A percentile compares a stretch with the other conserved stretches of the same genome.
Evolutionary conservation across 2,888 invertebrate species (phyloP).

Genomic region (Sceliomorpha sp.): DNA sequence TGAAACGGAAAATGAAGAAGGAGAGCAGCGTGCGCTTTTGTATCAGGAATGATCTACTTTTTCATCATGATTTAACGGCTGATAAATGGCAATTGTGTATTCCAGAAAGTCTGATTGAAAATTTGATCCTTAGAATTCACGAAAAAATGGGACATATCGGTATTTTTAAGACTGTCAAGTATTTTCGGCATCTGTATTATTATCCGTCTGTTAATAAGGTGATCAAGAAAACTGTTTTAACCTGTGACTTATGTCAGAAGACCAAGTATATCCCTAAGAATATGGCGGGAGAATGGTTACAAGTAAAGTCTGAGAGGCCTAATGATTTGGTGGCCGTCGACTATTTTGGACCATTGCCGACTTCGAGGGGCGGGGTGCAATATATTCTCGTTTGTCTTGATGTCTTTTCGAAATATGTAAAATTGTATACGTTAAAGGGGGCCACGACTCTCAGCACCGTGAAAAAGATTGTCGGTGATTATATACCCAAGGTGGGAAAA

Average conservation of each 20-base stretch:
- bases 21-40: too few relatives aligned
- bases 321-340: slow-evolving; percentile 6
- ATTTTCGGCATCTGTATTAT: slow-evolving; percentile 5
- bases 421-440: slow-evolving; percentile 49
- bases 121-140: neutral
- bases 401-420: slow-evolving; percentile 22
- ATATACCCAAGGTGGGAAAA: neutral
- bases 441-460: slow-evolving; percentile 40
- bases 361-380: slow-evolving; percentile 6
- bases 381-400: slow-evolving; percentile 19
- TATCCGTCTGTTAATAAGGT: slow-evolving; percentile 21
- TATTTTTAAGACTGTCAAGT: neutral
- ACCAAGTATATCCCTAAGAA: slow-evolving; percentile 5
- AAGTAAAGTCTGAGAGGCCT: neutral
- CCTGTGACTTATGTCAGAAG: slow-evolving; percentile 56
- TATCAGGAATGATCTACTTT: too few relatives aligned
- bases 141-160: too few relatives aligned
- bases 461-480: neutral
- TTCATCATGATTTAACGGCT: neutral
- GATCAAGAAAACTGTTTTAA: slow-evolving; percentile 17
- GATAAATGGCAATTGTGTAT: neutral
- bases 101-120: neutral
- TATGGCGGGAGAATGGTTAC: neutral
- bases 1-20: too few relatives aligned
- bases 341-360: slow-evolving; percentile 26